These are phyloP conservation scores for Coreius guichenoti DNA, from an alignment of 2,797 vertebrate species.

Conservation along the genomic window DNA sequence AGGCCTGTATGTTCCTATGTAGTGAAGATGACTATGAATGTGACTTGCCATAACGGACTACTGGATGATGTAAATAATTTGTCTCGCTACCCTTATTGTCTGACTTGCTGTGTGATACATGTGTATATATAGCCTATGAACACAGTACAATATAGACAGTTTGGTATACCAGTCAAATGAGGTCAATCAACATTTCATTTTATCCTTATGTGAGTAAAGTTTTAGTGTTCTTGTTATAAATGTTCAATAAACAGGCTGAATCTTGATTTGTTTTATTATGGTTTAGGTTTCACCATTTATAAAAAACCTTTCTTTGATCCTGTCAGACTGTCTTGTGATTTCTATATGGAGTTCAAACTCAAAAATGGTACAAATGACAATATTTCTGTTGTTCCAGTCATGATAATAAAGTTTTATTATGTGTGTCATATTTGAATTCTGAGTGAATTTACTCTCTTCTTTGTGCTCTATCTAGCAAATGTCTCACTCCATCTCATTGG, in stretches of 20 bases:
- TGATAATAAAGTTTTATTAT: constrained; percentile 76
- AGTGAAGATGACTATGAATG: constrained; percentile 57
- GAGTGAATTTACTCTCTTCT: not conserved
- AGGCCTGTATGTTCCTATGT: constrained; percentile 13
- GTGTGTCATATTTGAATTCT: constrained; percentile 25
- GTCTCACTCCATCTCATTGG: constrained; percentile 41
- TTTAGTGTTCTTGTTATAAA: not conserved
- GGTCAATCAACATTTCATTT: constrained; percentile 31
- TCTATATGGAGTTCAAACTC: constrained; percentile 47
- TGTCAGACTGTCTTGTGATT: constrained; percentile 53
- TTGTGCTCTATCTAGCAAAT: not conserved
- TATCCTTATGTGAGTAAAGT: not conserved
- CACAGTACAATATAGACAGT: constrained; percentile 53
- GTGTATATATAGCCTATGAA: constrained; percentile 48
- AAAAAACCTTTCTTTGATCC: constrained; percentile 36
- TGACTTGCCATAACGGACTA: constrained; percentile 44
- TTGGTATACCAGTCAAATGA: constrained; percentile 49
- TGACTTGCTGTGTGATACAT: constrained; percentile 54
- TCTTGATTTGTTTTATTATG: constrained; percentile 23
- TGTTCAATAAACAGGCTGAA: not conserved
- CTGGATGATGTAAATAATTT: constrained; percentile 52
- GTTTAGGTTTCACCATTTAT: constrained; percentile 16
- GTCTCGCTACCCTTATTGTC: constrained; percentile 40
- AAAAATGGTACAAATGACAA: constrained; percentile 76
- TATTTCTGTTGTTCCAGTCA: constrained; percentile 67